Evolutionary conservation across 2,888 invertebrate species (phyloP).

Genomic region (Spodoptera littoralis): DNA sequence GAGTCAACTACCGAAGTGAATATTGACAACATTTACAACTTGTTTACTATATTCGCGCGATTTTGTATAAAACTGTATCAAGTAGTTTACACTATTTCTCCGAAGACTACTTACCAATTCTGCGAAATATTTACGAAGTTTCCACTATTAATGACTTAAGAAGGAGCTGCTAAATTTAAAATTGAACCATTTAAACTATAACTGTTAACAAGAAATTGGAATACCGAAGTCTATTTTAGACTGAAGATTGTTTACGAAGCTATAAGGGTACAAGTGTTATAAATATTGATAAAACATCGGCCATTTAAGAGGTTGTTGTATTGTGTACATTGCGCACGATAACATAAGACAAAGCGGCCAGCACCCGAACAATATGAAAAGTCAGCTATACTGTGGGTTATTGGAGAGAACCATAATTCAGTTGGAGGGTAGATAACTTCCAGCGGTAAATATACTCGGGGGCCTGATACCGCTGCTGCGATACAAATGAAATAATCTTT

Average conservation of each 20-base stretch:
- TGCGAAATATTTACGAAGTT: too few species aligned
- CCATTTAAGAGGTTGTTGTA: conserved; percentile 11
- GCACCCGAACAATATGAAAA: conserved; percentile 51
- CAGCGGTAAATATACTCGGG: conserved; percentile 65
- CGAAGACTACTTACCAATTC: neutral
- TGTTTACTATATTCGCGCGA: neutral
- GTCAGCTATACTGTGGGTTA: conserved; percentile 59
- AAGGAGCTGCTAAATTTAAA: too few species aligned
- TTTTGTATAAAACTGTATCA: neutral
- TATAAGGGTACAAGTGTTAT: neutral
- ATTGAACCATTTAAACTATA: too few species aligned
- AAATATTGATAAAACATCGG: conserved; percentile 19
- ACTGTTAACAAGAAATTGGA: too few species aligned
- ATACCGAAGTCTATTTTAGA: too few species aligned
- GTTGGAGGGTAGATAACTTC: conserved; percentile 68
- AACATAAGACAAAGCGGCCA: conserved; percentile 44
- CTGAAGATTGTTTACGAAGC: too few species aligned
- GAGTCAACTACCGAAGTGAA: conserved; percentile 57
- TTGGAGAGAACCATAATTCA: conserved; percentile 70
- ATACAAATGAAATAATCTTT: conserved; percentile 62
- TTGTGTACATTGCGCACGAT: conserved; percentile 29
- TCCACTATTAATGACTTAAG: too few species aligned
- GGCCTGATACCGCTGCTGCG: conserved; percentile 60
- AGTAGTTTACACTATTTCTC: neutral
- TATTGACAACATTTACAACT: conserved; percentile 61